A percentile compares a stretch with the other conserved stretches of the same genome.
These are phyloP conservation scores for Tetragonisca angustula DNA, from an alignment of 2,888 invertebrate genomes.

Conservation along the genomic window DNA sequence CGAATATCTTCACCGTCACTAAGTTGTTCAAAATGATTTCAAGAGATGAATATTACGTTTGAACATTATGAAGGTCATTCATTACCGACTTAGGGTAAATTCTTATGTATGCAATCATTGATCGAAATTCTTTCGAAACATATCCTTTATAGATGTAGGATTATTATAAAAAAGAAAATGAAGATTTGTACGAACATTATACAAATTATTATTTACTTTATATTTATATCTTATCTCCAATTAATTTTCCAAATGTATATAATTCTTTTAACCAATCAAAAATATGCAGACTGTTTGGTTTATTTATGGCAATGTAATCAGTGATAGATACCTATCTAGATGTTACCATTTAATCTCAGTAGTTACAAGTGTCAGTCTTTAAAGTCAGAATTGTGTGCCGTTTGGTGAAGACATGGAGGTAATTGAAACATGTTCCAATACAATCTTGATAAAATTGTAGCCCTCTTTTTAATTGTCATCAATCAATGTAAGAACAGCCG, in stretches of 20 bases:
- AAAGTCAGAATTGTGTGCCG: constrained; percentile 31
- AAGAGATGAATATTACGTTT: not conserved
- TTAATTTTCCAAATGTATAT: not conserved
- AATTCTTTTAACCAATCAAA: not conserved
- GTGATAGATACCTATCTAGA: constrained; percentile 3
- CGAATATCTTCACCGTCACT: not conserved
- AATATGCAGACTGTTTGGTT: not conserved
- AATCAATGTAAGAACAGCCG: constrained; percentile 21
- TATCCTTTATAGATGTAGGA: not conserved
- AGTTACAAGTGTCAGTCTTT: constrained; percentile 58
- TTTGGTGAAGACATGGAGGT: constrained; percentile 46
- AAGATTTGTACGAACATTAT: not conserved
- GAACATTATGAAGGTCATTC: not conserved
- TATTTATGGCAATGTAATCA: not conserved
- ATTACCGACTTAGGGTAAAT: not conserved
- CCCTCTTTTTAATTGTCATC: constrained; percentile 28
- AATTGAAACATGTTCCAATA: constrained; percentile 22
- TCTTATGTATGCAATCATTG: constrained; percentile 5
- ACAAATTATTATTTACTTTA: not conserved
- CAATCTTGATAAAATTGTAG: constrained; percentile 20
- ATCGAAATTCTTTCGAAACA: not conserved
- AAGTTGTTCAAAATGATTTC: not conserved
- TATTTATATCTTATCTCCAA: not conserved
- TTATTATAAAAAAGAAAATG: not conserved
- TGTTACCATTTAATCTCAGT: constrained; percentile 20